Percentiles rank a stretch among this genome's conserved stretches.
Conservation (phyloP, 2,113 vertebrate genomes). For the Apaloderma vittatum region DNA sequence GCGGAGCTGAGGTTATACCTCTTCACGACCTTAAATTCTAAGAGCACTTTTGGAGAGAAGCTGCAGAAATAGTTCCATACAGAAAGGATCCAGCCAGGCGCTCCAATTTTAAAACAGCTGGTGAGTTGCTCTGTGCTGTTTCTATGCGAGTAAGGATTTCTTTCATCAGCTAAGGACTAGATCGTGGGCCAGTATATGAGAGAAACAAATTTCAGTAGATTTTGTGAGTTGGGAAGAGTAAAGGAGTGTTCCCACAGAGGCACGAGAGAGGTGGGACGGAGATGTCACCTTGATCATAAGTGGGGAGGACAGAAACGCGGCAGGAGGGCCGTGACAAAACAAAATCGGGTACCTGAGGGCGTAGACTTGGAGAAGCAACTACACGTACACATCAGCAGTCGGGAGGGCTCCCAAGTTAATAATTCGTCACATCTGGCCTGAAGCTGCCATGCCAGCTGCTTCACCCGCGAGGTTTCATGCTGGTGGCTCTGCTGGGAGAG, state of each 20-base stretch:
- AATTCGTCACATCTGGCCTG: fast-evolving
- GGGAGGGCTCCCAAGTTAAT: no score
- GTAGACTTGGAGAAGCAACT: not conserved
- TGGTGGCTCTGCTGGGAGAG: not conserved
- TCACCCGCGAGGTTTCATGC: not conserved
- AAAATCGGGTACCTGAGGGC: no score
- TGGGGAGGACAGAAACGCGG: not conserved
- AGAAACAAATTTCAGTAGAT: not conserved
- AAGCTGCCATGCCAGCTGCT: not conserved
- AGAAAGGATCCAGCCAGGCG: fast-evolving
- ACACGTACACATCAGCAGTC: no score
- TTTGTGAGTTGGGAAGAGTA: not conserved
- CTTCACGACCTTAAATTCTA: not conserved
- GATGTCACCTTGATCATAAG: fast-evolving
- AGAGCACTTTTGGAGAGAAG: not conserved
- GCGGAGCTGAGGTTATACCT: not conserved
- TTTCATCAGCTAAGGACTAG: not conserved
- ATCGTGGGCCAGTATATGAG: not conserved
- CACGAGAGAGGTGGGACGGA: fast-evolving
- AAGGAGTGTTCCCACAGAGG: not conserved
- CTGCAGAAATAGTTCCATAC: not conserved
- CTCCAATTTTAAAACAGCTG: fast-evolving
- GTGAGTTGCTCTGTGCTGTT: not conserved
- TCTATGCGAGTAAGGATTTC: not conserved
- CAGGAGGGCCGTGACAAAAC: not conserved